phyloP scores from a whole-genome alignment of 1,140 invertebrate species.

The Pseudobourletiella spinata region DNA sequence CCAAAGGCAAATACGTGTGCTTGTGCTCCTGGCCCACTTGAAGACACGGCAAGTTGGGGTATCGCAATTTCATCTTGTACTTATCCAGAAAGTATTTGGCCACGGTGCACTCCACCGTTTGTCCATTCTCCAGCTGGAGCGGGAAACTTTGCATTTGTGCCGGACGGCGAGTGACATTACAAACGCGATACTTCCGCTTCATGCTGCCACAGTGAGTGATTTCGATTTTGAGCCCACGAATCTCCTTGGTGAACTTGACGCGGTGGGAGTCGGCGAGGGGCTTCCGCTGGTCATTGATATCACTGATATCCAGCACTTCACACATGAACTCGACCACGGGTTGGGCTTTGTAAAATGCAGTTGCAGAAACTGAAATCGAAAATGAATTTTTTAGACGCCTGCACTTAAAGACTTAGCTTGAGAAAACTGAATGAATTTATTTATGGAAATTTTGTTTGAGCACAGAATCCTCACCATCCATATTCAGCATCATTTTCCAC shows the following conservation, averaged over 20 bases:
- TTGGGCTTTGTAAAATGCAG: slow-evolving; percentile 99
- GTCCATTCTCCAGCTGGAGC: slow-evolving; percentile 95
- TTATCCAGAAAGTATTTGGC: slow-evolving; percentile 99
- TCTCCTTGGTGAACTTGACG: slow-evolving; percentile 99
- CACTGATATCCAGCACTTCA: slow-evolving; percentile 95
- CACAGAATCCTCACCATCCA: too few species aligned
- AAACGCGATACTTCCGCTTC: slow-evolving; percentile 96
- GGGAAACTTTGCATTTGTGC: slow-evolving; percentile 99
- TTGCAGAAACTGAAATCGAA: slow-evolving; percentile 80
- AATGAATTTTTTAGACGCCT: background rate
- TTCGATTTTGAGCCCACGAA: slow-evolving; percentile 98
- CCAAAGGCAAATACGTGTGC: slow-evolving; percentile 97
- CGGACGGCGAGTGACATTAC: slow-evolving; percentile 95
- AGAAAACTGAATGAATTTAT: too few species aligned
- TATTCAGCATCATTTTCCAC: slow-evolving; percentile 99
- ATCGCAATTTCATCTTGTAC: slow-evolving; percentile 96
- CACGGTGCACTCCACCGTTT: slow-evolving; percentile 99
- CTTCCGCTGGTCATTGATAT: slow-evolving; percentile 89
- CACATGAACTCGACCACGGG: slow-evolving; percentile 99
- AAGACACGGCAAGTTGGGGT: slow-evolving; percentile 95
- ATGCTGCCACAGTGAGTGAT: slow-evolving; percentile 99
- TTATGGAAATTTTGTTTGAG: too few species aligned
- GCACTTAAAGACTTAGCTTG: slow-evolving; percentile 14
- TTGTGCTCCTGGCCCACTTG: slow-evolving; percentile 99
- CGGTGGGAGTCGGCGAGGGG: slow-evolving; percentile 97